Evolutionary conservation across 2,888 invertebrate species (phyloP), one percentile per base, ranked within the genome.

Genomic region (Watsonalla binaria): DNA sequence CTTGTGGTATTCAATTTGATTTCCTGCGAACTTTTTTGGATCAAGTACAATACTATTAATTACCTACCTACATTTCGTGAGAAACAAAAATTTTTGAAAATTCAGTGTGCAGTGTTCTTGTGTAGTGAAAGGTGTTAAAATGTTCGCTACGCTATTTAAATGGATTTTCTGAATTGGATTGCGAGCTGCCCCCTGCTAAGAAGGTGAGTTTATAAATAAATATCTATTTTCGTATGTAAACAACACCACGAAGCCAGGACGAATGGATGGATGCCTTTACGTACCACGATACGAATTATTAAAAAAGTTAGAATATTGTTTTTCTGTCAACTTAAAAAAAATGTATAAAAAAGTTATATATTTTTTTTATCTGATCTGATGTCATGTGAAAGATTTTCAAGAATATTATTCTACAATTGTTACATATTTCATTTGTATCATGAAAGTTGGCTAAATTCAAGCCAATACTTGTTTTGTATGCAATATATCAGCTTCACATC

Each of bases 141-240:
- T 57, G 67, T 60, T 63, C 56, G 53, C 33, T 14, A 53, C 52
- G 54, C 58, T 55, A 51, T 53, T 51, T 60, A 55, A 64, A 78
- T 82, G 82, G 75, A 81, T 81, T 73, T 62, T 53, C 49, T 57
- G 54, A 57, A 51, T 56, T 57, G 61, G 55, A 53, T 58, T 59
- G 60, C 51, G 55, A 56, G 53, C 53, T 62, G 72, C 74, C 77
- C 76, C 79, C 82, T 66, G 63, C 82, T 60, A 67, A 70, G 78
- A 75, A 81, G 82, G 83, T 81, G 72, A 58, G 75, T 73, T 66
- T 73, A 77, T 56, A 63, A 70, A 69, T 73, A 68, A 56, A 60
- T 15, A 37, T 62, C 60, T 66, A 64, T 65, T 60, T 61, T 56
- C 51, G 42, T 54, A 55, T 46, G 45, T 54, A 51, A 51, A 52